Base-by-base conservation (phyloP, 1,140 invertebrate species). In the Lordiphosa stackelbergi region DNA sequence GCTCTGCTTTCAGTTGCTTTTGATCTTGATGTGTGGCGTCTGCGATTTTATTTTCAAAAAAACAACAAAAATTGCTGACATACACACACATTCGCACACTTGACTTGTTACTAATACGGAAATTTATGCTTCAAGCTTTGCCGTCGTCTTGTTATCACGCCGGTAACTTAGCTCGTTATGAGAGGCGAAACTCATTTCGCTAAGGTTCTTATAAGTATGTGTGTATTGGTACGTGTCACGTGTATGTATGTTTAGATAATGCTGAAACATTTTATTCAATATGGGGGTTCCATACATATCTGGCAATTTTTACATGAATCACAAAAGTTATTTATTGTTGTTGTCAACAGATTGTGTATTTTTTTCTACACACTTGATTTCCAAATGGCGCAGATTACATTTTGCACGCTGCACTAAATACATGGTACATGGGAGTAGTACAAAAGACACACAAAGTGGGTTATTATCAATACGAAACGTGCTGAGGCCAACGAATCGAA, bases 21-120 rank as follows among this genome's bases (percentile, higher is more conserved):
- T 65, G 65, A 75, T 75, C 66, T 72, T 81, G 77, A 83, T 81
- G 71, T 81, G 63, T 68, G 66, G 71, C 75, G 63, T 79, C 58
- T 49, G 61, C 52, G 51, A 37, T 24, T 24, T 38, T 60, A 31
- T 49, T 42, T 59, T 36, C 22, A 31, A 31, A 31, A 31, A 2
- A 31, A 65, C 51, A 66, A 66, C 65, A 56, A 22, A 55, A 63
- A 12, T 34, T 57, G 43, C 10, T 24, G 28, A 37, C 16, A 42
- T 37, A n/a, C 24, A 34, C 22, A 53, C 11, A 38, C 35, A 40
- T 42, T 36, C 46, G 35, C 36, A 53, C 43, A 62, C 73, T 77
- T 75, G 73, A 63, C 58, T 42, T 56, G 40, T 53, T 48, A 46
- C 66, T 74, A 81, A 81, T 83, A 63, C 71, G 63, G 66, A 83